These are phyloP conservation scores for Trinorchestia longiramus DNA, from an alignment of 1,140 invertebrate genomes.

Conservation along the genomic window DNA sequence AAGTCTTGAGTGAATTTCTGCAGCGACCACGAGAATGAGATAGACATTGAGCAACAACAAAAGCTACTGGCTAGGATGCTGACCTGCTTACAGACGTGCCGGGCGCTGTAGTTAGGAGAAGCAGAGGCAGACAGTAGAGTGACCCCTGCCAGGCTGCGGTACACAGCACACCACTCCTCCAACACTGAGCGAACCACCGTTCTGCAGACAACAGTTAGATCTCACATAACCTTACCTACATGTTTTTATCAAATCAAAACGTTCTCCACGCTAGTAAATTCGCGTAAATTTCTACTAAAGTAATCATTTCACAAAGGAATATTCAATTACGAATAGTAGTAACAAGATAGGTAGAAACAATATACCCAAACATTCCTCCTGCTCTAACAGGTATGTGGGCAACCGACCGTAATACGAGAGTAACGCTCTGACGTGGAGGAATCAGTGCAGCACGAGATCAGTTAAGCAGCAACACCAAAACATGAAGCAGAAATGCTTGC, in stretches of 20 bases:
- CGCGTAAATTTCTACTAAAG: not conserved
- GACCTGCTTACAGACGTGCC: not conserved
- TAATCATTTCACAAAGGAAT: not conserved
- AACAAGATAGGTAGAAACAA: too few relatives aligned
- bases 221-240: not conserved
- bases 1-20: too few relatives aligned
- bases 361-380: not conserved
- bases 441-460: not conserved
- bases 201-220: not conserved
- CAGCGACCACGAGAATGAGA: too few relatives aligned
- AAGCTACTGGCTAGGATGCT: not conserved
- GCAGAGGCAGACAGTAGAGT: not conserved
- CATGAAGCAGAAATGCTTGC: too few relatives aligned
- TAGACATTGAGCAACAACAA: too few relatives aligned
- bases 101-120: not conserved
- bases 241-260: not conserved
- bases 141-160: not conserved
- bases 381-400: not conserved
- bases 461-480: not conserved
- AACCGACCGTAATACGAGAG: too few relatives aligned
- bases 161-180: not conserved
- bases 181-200: conserved; percentile 7
- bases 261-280: not conserved
- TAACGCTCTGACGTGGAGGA: not conserved
- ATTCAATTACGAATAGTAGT: too few relatives aligned